Evolutionary conservation across 2,797 vertebrate species (phyloP).

Genomic region (Clarias platycephalus): DNA sequence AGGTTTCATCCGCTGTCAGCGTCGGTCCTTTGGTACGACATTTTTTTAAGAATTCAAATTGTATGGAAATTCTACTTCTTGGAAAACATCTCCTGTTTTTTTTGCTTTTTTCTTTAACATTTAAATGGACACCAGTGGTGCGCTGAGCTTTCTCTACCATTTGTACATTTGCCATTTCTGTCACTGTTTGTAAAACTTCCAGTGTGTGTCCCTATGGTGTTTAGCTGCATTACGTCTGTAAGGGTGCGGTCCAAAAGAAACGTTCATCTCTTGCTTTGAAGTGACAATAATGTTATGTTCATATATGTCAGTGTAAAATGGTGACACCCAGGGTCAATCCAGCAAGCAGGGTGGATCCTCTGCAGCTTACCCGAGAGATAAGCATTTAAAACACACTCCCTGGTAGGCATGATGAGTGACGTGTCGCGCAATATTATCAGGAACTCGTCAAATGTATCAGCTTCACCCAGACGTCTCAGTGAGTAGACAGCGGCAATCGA

Average conservation of each 20-base stretch:
- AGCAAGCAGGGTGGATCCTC: conserved; percentile 48
- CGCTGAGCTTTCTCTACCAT: background rate
- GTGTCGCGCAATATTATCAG: background rate
- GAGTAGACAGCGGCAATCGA: background rate
- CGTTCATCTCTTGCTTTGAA: background rate
- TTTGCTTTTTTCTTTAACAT: background rate
- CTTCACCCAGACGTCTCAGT: background rate
- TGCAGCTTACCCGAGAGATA: conserved; percentile 49
- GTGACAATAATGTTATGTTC: background rate
- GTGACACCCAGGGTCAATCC: conserved; percentile 37
- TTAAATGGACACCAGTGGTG: background rate
- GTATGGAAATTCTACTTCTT: conserved; percentile 16
- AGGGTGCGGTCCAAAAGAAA: background rate
- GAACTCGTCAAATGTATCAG: background rate
- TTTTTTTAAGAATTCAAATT: conserved; percentile 10
- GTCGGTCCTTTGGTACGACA: conserved; percentile 50
- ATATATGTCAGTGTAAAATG: conserved; percentile 20
- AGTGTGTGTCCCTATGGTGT: background rate
- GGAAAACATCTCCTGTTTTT: background rate
- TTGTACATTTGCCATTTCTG: background rate
- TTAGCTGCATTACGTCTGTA: background rate
- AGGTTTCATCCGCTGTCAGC: background rate
- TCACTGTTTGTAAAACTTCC: background rate
- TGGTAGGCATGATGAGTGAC: background rate
- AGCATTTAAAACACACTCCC: conserved; percentile 44